A percentile compares a stretch with the other conserved stretches of the same genome.
Conservation (phyloP, 2,888 invertebrate genomes). For the Dione juno region DNA sequence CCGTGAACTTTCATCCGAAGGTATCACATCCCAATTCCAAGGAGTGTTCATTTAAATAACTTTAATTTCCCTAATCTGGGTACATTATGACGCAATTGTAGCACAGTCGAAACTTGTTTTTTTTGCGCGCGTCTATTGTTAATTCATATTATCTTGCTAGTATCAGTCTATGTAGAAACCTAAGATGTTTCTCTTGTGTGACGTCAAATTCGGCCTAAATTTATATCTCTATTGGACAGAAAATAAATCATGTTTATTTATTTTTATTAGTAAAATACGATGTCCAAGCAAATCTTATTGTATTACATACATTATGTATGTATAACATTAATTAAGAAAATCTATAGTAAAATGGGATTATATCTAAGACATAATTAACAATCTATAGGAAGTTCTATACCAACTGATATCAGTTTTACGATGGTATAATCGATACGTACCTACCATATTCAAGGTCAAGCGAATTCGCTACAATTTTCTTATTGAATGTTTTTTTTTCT, state of each 20-base stretch:
- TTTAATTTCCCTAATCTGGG: background rate
- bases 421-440: conserved; percentile 63
- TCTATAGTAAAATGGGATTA: background rate
- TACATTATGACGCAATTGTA: background rate
- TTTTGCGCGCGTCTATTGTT: background rate
- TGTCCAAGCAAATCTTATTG: too few relatives aligned
- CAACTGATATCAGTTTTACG: conserved; percentile 46
- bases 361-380: conserved; percentile 11
- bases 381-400: conserved; percentile 33
- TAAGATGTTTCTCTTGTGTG: too few relatives aligned
- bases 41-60: too few relatives aligned
- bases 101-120: background rate
- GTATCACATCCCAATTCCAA: too few relatives aligned
- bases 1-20: too few relatives aligned
- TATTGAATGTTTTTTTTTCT: background rate
- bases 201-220: too few relatives aligned
- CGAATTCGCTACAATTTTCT: background rate
- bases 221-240: too few relatives aligned
- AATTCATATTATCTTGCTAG: background rate
- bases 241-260: too few relatives aligned
- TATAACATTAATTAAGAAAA: background rate
- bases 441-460: conserved; percentile 56
- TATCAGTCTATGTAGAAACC: too few relatives aligned
- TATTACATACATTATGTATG: too few relatives aligned
- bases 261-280: too few relatives aligned